A percentile compares a stretch with the other conserved stretches of the same genome.
Evolutionary conservation across 2,797 vertebrate genomes (phyloP).

Genomic region (Gallinago nigripennis): DNA sequence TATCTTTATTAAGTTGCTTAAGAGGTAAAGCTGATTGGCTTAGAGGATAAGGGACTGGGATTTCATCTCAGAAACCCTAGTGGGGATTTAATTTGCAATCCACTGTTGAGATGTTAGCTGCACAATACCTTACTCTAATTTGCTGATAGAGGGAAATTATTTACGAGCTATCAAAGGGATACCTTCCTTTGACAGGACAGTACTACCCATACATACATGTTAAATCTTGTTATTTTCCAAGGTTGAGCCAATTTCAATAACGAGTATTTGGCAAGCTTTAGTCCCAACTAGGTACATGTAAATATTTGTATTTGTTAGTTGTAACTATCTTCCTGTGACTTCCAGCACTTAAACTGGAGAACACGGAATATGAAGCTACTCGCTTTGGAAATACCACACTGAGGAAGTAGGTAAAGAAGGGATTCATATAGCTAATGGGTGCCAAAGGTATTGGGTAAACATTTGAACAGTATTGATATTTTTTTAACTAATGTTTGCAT

Average conservation of each 20-base stretch:
- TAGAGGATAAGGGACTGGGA: background rate
- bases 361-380: background rate
- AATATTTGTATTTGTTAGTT: background rate
- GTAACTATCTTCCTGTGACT: background rate
- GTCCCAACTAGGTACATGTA: background rate
- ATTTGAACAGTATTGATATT: background rate
- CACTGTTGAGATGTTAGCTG: background rate
- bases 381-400: background rate
- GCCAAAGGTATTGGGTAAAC: background rate
- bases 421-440: background rate
- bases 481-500: background rate
- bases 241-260: background rate
- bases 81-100: constrained; percentile 48
- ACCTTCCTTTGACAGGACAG: constrained; percentile 9
- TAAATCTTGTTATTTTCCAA: background rate
- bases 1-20: constrained; percentile 42
- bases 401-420: background rate
- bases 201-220: background rate
- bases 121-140: background rate
- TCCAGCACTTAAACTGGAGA: background rate
- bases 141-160: constrained; percentile 4
- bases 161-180: constrained; percentile 24
- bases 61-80: constrained; percentile 30
- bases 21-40: constrained; percentile 22
- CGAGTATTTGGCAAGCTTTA: background rate